Conservation (phyloP, 2,113 vertebrate genomes). For the Carollia perspicillata region DNA sequence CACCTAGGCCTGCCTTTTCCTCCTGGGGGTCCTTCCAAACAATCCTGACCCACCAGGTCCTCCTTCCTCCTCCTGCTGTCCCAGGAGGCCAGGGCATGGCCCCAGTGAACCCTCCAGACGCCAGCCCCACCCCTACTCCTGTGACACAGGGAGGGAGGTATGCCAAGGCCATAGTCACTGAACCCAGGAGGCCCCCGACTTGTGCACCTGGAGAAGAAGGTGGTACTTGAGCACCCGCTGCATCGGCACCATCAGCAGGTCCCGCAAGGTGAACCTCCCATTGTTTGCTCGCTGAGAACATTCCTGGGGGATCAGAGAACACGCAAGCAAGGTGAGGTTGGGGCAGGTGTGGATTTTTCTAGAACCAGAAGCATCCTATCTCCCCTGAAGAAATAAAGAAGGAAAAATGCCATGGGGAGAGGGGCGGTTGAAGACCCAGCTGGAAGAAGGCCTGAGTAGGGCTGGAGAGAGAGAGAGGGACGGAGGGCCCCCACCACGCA, state of each 20-base stretch:
- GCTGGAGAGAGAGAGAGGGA: not conserved
- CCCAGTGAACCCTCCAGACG: not conserved
- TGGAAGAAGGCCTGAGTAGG: not conserved
- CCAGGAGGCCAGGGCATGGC: not conserved
- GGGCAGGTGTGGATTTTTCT: not conserved
- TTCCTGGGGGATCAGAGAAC: conserved; percentile 79
- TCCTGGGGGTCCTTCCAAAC: not conserved
- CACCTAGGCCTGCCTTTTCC: not conserved
- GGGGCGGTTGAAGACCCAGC: not conserved
- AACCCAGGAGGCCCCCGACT: fast-evolving
- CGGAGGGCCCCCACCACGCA: not conserved
- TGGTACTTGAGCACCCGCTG: conserved; percentile 95
- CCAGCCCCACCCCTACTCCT: not conserved
- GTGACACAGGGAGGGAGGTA: not conserved
- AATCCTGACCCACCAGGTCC: not conserved
- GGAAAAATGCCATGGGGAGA: not conserved
- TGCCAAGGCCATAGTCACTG: too few species aligned
- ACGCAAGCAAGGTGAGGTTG: not conserved
- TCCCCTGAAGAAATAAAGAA: not conserved
- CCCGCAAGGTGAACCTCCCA: conserved; percentile 90
- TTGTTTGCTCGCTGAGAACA: conserved; percentile 93
- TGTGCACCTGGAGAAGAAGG: conserved; percentile 84
- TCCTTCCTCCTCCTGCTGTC: not conserved
- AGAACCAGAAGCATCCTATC: not conserved
- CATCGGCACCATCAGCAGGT: conserved; percentile 95